Evolutionary conservation across 2,113 vertebrate genomes (phyloP).

Genomic region (Rallus limicola): DNA sequence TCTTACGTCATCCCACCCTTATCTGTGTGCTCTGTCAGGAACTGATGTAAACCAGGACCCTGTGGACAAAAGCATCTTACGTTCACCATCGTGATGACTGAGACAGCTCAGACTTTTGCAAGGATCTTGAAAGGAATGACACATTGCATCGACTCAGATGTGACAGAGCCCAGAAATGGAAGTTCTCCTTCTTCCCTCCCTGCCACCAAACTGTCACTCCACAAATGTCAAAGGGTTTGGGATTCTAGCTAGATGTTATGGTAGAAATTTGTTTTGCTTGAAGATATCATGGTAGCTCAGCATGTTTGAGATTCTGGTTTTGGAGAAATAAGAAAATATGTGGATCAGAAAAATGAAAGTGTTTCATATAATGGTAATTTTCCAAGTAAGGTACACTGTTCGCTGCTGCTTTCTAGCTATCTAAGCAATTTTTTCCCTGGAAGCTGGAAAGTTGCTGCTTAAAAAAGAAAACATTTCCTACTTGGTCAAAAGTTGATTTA

Average conservation of each 20-base stretch:
- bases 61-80: not conserved
- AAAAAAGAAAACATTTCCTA: not conserved
- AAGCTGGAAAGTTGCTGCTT: not conserved
- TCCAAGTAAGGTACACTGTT: not conserved
- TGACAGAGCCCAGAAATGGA: not conserved
- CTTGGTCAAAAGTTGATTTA: not conserved
- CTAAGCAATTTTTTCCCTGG: not conserved
- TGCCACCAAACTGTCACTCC: not conserved
- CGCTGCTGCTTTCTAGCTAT: not conserved
- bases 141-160: accelerated
- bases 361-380: not conserved
- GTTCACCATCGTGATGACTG: accelerated
- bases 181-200: not conserved
- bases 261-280: not conserved
- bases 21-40: not conserved
- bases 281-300: not conserved
- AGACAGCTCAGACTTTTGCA: not conserved
- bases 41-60: not conserved
- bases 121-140: not conserved
- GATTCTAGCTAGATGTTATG: not conserved
- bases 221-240: not conserved
- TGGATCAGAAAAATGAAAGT: not conserved
- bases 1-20: not conserved
- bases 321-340: not conserved
- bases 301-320: not conserved